These are phyloP conservation scores for Mugil cephalus DNA, from an alignment of 2,113 vertebrate species.

Conservation along the genomic window DNA sequence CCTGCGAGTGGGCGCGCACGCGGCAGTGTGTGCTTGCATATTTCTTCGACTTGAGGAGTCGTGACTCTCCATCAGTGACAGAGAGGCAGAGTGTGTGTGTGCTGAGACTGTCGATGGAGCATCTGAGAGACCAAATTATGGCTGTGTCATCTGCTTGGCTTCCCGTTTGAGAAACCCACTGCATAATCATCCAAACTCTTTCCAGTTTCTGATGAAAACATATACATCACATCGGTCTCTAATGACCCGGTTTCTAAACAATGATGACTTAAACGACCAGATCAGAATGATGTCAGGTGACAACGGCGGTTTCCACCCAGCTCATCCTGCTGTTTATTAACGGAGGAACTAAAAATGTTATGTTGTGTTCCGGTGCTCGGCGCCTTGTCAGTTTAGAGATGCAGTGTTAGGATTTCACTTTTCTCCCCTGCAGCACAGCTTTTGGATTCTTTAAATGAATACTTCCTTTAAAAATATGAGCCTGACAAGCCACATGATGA, in stretches of 20 bases:
- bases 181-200: constrained; percentile 69
- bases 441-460: not conserved
- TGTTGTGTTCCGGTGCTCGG: not conserved
- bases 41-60: constrained; percentile 76
- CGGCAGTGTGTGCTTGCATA: constrained; percentile 57
- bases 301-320: not conserved
- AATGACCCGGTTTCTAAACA: constrained; percentile 55
- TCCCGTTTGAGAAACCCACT: constrained; percentile 69
- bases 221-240: constrained; percentile 55
- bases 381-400: constrained; percentile 3
- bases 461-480: not conserved
- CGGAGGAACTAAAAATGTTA: not conserved
- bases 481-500: not conserved
- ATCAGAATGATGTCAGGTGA: constrained; percentile 23
- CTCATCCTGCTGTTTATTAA: not conserved
- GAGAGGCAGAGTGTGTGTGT: constrained; percentile 74
- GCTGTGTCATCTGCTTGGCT: constrained; percentile 80
- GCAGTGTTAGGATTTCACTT: not conserved
- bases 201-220: constrained; percentile 67
- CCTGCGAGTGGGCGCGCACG: constrained; percentile 15
- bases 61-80: constrained; percentile 80
- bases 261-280: constrained; percentile 28
- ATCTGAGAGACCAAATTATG: constrained; percentile 80
- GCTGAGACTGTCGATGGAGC: constrained; percentile 79
- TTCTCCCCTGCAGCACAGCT: not conserved